Evolutionary conservation across 2,888 invertebrate genomes (phyloP).

Genomic region (Ceraclea dissimilis): DNA sequence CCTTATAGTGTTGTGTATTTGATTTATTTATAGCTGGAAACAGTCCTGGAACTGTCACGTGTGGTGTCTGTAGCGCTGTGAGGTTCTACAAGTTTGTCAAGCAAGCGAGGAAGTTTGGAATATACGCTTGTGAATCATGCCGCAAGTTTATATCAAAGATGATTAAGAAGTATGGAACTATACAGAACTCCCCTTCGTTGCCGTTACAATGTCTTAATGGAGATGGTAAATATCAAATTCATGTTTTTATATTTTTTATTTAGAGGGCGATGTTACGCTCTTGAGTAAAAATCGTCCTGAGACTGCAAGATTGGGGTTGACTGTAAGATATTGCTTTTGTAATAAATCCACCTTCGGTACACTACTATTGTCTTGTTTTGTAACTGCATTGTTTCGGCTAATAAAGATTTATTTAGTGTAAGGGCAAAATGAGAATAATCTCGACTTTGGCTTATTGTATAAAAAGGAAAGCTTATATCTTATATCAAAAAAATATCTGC

Average conservation of each 20-base stretch:
- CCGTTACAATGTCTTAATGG: constrained; percentile 61
- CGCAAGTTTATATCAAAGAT: constrained; percentile 80
- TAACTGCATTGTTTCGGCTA: too few relatives aligned
- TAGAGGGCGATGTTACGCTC: constrained; percentile 1
- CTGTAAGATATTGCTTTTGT: too few relatives aligned
- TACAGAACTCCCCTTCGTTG: constrained; percentile 47
- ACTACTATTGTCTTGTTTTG: too few relatives aligned
- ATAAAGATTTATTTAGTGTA: too few relatives aligned
- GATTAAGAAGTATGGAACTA: constrained; percentile 59
- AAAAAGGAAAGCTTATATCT: too few relatives aligned
- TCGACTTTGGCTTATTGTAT: too few relatives aligned
- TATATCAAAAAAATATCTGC: too few relatives aligned
- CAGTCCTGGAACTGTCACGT: constrained; percentile 60
- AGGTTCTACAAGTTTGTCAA: constrained; percentile 69
- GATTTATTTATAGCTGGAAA: constrained; percentile 50
- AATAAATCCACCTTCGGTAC: too few relatives aligned
- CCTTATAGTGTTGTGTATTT: too few relatives aligned
- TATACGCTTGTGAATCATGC: constrained; percentile 79
- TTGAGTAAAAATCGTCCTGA: not conserved
- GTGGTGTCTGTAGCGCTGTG: constrained; percentile 73
- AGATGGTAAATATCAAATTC: constrained; percentile 53
- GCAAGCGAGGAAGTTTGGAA: constrained; percentile 77
- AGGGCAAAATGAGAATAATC: too few relatives aligned
- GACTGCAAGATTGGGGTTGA: too few relatives aligned
- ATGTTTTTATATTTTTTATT: too few relatives aligned